Percentiles rank a stretch among this genome's conserved stretches.
Evolutionary conservation across 2,888 invertebrate genomes (phyloP).

Genomic region (Ophion ventricosus): DNA sequence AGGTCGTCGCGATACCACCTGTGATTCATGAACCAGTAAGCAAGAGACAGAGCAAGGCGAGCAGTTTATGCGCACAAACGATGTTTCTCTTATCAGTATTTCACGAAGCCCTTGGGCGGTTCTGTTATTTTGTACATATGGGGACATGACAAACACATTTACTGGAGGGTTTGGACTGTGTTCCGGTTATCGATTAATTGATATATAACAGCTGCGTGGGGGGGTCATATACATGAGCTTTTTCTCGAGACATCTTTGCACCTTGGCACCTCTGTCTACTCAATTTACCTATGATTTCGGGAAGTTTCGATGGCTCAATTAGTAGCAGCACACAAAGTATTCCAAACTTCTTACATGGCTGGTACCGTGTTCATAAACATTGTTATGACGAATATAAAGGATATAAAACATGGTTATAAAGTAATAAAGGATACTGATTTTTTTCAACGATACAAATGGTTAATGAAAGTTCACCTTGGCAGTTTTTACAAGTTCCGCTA

Average conservation of each 20-base stretch:
- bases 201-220: background rate
- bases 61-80: background rate
- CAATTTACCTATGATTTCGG: background rate
- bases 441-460: too few relatives aligned
- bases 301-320: too few relatives aligned
- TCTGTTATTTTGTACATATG: too few relatives aligned
- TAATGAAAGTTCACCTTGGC: too few relatives aligned
- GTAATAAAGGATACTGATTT: too few relatives aligned
- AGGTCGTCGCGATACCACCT: too few relatives aligned
- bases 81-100: constrained; percentile 28
- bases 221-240: background rate
- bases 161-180: background rate
- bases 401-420: too few relatives aligned
- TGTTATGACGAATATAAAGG: too few relatives aligned
- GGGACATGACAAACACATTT: background rate
- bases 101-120: background rate
- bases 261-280: background rate
- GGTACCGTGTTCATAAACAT: background rate
- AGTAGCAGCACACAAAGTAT: background rate
- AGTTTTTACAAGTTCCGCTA: too few relatives aligned
- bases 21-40: too few relatives aligned
- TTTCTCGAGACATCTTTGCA: background rate
- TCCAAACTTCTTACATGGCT: background rate
- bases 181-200: background rate
- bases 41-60: background rate